Percentiles rank a stretch among this genome's conserved stretches.
Conservation (phyloP, 2,888 invertebrate species). For the Icerya purchasi region DNA sequence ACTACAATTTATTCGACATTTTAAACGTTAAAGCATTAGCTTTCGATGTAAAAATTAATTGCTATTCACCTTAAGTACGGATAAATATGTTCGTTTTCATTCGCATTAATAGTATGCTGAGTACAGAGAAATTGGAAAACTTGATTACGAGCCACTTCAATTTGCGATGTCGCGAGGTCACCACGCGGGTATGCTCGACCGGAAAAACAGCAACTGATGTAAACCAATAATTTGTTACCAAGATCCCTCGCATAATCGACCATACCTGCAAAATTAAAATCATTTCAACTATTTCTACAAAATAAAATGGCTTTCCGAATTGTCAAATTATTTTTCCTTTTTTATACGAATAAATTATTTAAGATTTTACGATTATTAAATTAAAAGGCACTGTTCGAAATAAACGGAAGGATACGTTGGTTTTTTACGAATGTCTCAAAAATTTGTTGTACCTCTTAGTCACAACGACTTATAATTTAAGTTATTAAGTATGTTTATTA, state of each 20-base stretch:
- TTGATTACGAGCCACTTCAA: constrained; percentile 44
- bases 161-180: constrained; percentile 28
- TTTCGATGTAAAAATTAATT: no score
- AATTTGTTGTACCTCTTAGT: no score
- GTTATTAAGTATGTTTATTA: no score
- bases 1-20: no score
- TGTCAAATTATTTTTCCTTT: no score
- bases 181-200: constrained; percentile 64
- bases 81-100: constrained; percentile 39
- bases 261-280: constrained; percentile 20
- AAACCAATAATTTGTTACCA: constrained; percentile 66
- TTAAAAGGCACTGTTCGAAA: no score
- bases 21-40: no score
- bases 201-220: constrained; percentile 68
- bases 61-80: constrained; percentile 37
- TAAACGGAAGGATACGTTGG: no score
- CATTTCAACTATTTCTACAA: neutral
- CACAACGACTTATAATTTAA: no score
- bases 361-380: no score
- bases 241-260: constrained; percentile 28
- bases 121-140: constrained; percentile 46
- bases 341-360: no score
- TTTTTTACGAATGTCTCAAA: no score
- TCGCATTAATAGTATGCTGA: constrained; percentile 37
- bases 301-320: constrained; percentile 1